Percentiles rank a stretch among this genome's conserved stretches.
Evolutionary conservation across 2,797 vertebrate genomes (phyloP).

Genomic region (Phoeniculus purpureus): DNA sequence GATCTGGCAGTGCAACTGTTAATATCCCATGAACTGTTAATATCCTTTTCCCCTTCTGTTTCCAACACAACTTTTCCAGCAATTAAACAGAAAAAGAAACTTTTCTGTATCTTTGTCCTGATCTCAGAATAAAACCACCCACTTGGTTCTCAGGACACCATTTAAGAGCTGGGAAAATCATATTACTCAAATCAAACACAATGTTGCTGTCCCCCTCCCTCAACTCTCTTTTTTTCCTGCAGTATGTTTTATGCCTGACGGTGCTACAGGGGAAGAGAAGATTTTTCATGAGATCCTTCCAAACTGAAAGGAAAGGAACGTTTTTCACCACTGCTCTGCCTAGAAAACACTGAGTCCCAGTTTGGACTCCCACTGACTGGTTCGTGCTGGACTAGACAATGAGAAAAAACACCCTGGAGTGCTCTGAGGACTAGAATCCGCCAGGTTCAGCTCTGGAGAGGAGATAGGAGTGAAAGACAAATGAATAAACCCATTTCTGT

Average conservation of each 20-base stretch:
- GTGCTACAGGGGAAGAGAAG: neutral
- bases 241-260: neutral
- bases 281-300: neutral
- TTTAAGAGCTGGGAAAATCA: neutral
- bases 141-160: neutral
- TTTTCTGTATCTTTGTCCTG: neutral
- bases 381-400: neutral
- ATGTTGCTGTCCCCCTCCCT: neutral
- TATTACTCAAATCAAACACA: neutral
- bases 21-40: neutral
- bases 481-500: neutral
- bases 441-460: neutral
- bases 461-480: neutral
- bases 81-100: neutral
- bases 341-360: neutral
- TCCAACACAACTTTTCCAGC: slow-evolving; percentile 9
- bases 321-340: neutral
- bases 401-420: neutral
- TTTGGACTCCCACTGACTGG: neutral
- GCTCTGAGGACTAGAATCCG: neutral
- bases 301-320: neutral
- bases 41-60: neutral
- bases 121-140: slow-evolving; percentile 38
- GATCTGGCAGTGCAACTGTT: neutral
- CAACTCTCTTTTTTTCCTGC: neutral